phyloP scores from a whole-genome alignment of 2,888 invertebrate species.

The Macaria notata region DNA sequence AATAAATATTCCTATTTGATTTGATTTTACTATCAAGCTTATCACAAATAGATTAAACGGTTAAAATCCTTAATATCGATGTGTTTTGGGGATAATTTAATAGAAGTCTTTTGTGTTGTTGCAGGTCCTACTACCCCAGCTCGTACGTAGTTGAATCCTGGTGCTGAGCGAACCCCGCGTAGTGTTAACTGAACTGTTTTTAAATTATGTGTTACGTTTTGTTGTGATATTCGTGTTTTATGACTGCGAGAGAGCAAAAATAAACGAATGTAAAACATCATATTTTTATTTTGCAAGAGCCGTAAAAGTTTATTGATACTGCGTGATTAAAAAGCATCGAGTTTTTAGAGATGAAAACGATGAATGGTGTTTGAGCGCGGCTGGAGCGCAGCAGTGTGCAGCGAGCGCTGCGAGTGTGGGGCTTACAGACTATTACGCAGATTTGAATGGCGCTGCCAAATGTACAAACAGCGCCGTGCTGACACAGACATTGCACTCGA shows the following conservation, averaged over 20 bases:
- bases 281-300: slow-evolving; percentile 16
- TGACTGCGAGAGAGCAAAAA: slow-evolving; percentile 22
- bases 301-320: slow-evolving; percentile 6
- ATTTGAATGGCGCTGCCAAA: slow-evolving; percentile 13
- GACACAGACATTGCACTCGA: slow-evolving; percentile 11
- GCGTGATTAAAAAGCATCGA: slow-evolving; percentile 18
- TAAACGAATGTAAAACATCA: slow-evolving; percentile 26
- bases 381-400: slow-evolving; percentile 11
- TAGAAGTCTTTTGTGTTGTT: slow-evolving; percentile 20
- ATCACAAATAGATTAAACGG: too few species aligned
- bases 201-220: slow-evolving; percentile 22
- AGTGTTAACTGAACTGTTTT: slow-evolving; percentile 16
- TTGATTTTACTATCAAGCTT: too few species aligned
- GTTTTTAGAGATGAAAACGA: slow-evolving; percentile 6
- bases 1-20: too few species aligned
- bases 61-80: too few species aligned
- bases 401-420: slow-evolving; percentile 7
- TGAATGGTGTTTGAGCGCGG: slow-evolving; percentile 20
- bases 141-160: slow-evolving; percentile 35
- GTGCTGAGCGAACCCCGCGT: slow-evolving; percentile 32
- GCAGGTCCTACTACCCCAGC: slow-evolving; percentile 38
- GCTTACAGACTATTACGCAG: slow-evolving; percentile 15
- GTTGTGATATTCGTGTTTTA: slow-evolving; percentile 19
- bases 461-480: slow-evolving; percentile 10
- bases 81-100: too few species aligned